phyloP scores from a whole-genome alignment of 2,888 invertebrate genomes.

The Hanleya hanleyi region DNA sequence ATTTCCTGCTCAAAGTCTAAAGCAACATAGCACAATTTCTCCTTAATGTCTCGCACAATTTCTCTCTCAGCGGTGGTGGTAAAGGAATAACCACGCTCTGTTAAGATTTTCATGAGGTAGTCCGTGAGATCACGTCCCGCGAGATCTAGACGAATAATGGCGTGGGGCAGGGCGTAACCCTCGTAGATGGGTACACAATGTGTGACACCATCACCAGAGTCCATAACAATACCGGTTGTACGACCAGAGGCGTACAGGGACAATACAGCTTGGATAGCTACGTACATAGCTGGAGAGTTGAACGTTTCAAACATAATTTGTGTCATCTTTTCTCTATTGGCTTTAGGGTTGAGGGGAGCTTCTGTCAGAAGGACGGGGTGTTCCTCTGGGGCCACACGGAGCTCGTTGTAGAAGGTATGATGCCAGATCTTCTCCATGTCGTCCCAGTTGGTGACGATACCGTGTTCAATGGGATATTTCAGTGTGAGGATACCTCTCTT shows the following conservation, averaged over 20 bases:
- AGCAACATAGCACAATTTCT: conserved; percentile 73
- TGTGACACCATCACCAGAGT: conserved; percentile 95
- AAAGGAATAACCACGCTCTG: conserved; percentile 57
- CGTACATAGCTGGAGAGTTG: conserved; percentile 95
- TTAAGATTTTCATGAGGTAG: conserved; percentile 96
- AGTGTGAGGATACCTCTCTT: conserved; percentile 71
- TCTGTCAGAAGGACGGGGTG: conserved; percentile 91
- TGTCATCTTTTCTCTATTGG: conserved; percentile 93
- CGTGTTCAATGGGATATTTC: conserved; percentile 69
- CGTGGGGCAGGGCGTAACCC: conserved; percentile 92
- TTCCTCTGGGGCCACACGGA: conserved; percentile 79
- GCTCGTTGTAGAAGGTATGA: conserved; percentile 70
- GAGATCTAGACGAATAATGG: conserved; percentile 94
- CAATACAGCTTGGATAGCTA: conserved; percentile 94
- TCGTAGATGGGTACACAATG: conserved; percentile 97
- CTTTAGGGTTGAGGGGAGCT: conserved; percentile 91
- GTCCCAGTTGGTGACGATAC: conserved; percentile 70
- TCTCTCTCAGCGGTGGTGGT: conserved; percentile 72
- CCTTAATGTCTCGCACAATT: conserved; percentile 62
- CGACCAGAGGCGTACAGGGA: conserved; percentile 96
- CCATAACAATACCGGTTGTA: conserved; percentile 96
- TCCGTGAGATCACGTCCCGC: conserved; percentile 96
- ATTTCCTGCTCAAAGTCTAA: conserved; percentile 65
- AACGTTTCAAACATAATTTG: conserved; percentile 78
- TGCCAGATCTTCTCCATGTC: conserved; percentile 73